These are phyloP conservation scores for Agonopterix alstromeriana DNA, from an alignment of 2,888 invertebrate species.

Conservation along the genomic window DNA sequence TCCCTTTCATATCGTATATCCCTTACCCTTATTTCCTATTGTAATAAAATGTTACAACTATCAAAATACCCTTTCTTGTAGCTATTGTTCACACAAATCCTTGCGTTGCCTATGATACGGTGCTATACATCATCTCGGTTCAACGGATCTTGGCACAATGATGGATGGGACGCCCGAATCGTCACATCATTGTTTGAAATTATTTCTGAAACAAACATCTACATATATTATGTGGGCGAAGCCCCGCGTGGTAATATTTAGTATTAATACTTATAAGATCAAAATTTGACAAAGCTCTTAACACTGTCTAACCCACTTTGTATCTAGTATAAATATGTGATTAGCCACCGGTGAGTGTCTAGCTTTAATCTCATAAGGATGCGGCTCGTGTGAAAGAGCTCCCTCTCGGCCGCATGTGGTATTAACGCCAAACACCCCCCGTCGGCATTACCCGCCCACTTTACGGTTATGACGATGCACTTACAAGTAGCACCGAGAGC, in stretches of 20 bases:
- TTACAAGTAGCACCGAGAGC: constrained; percentile 33
- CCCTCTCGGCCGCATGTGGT: constrained; percentile 36
- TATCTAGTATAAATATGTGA: constrained; percentile 17
- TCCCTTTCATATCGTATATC: no score
- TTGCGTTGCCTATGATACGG: not conserved
- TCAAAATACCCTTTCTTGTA: no score
- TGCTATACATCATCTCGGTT: constrained; percentile 32
- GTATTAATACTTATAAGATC: not conserved
- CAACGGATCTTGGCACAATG: constrained; percentile 22
- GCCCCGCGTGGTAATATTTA: no score
- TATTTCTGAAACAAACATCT: not conserved
- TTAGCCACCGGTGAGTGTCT: not conserved
- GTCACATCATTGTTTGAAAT: constrained; percentile 4
- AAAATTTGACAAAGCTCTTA: no score
- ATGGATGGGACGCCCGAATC: constrained; percentile 15
- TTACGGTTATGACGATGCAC: constrained; percentile 50
- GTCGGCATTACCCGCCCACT: constrained; percentile 37
- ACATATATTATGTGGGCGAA: no score
- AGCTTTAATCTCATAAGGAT: constrained; percentile 33
- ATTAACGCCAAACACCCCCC: constrained; percentile 35
- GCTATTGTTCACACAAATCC: not conserved
- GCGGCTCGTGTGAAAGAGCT: constrained; percentile 14
- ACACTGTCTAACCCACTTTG: no score
- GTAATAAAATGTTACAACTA: no score
- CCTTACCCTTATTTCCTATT: no score